phyloP scores from a whole-genome alignment of 2,797 vertebrate species.

The Remorina albescens region DNA sequence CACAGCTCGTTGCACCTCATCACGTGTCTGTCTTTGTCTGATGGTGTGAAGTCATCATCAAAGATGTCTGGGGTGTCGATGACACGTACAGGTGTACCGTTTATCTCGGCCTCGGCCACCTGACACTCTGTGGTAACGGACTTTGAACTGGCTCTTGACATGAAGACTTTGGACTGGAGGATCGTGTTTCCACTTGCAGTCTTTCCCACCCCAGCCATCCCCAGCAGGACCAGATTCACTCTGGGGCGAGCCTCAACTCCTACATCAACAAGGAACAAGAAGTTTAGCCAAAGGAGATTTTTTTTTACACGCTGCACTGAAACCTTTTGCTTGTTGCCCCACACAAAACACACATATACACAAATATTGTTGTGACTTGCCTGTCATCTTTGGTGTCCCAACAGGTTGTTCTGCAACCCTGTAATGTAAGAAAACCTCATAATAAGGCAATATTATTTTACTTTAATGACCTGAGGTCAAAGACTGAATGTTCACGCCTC shows the following conservation, averaged over 20 bases:
- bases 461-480: no score
- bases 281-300: not conserved
- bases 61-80: slow-evolving; percentile 37
- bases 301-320: no score
- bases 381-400: no score
- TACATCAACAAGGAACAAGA: no score
- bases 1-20: not conserved
- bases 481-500: no score
- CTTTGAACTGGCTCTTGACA: fast-evolving
- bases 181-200: slow-evolving; percentile 25
- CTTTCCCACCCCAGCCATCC: slow-evolving; percentile 6
- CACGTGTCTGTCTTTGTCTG: fast-evolving
- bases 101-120: not conserved
- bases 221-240: slow-evolving; percentile 18
- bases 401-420: no score
- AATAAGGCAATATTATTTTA: no score
- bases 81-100: fast-evolving
- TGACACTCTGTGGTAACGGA: not conserved
- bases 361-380: no score
- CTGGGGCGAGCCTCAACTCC: fast-evolving
- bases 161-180: fast-evolving
- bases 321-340: no score
- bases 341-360: no score
- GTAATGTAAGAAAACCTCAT: no score
- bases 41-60: fast-evolving